These are phyloP conservation scores for Gonocerus acuteangulatus DNA, from an alignment of 2,888 invertebrate genomes.

Conservation along the genomic window DNA sequence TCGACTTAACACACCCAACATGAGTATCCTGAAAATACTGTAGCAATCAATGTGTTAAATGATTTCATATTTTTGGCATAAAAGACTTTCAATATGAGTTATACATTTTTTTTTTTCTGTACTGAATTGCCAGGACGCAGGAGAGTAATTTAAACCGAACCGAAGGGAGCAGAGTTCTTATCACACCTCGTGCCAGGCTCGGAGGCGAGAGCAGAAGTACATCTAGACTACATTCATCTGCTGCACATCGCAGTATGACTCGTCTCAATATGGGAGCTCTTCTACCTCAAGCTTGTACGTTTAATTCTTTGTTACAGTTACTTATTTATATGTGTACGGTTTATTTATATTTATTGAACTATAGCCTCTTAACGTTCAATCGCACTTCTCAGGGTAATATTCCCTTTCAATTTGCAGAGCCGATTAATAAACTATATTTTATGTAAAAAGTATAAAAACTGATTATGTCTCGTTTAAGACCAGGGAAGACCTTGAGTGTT, in stretches of 20 bases:
- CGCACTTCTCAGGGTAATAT: neutral
- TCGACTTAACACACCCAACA: no score
- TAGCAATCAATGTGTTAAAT: no score
- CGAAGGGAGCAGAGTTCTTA: conserved; percentile 38
- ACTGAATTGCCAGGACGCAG: neutral
- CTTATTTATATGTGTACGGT: no score
- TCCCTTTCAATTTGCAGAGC: conserved; percentile 6
- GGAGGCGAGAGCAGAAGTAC: conserved; percentile 66
- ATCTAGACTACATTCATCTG: conserved; percentile 61
- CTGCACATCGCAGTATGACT: conserved; percentile 71
- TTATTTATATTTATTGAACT: no score
- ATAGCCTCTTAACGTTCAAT: no score
- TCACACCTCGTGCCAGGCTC: conserved; percentile 37
- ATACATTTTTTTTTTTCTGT: no score
- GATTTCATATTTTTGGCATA: no score
- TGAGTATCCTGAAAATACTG: no score
- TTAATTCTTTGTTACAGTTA: neutral
- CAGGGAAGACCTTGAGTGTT: no score
- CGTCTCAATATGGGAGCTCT: conserved; percentile 56
- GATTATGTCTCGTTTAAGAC: no score
- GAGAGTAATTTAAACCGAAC: neutral
- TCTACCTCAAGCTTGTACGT: conserved; percentile 28
- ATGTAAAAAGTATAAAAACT: no score
- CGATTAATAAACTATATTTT: neutral
- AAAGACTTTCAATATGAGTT: no score